These are phyloP conservation scores for Oryctolagus cuniculus DNA, from an alignment of 2,113 vertebrate genomes.

Conservation along the genomic window mOryCun1.1 NC_091433.1:187024501-187025000, in stretches of 20 bases:
- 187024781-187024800: rapidly evolving
- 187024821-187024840: not conserved
- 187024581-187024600: rapidly evolving
- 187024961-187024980: slow-evolving; percentile 80
- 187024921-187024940: slow-evolving; percentile 17
- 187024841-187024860: not conserved
- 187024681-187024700: not conserved
- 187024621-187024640: not conserved
- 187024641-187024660: not conserved
- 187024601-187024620: not conserved
- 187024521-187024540: rapidly evolving
- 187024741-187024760: not conserved
- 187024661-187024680: not conserved
- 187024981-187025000: slow-evolving; percentile 73
- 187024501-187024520: not conserved
- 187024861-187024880: too few species aligned
- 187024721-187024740: not conserved
- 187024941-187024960: slow-evolving; percentile 66
- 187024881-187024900: too few species aligned
- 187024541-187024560: rapidly evolving
- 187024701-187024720: not conserved
- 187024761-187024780: not conserved
- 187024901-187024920: too few species aligned
- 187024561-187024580: rapidly evolving
- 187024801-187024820: not conserved